Base-by-base conservation (phyloP, 1,140 invertebrate species). In the Scaptodrosophila lebanonensis region DNA sequence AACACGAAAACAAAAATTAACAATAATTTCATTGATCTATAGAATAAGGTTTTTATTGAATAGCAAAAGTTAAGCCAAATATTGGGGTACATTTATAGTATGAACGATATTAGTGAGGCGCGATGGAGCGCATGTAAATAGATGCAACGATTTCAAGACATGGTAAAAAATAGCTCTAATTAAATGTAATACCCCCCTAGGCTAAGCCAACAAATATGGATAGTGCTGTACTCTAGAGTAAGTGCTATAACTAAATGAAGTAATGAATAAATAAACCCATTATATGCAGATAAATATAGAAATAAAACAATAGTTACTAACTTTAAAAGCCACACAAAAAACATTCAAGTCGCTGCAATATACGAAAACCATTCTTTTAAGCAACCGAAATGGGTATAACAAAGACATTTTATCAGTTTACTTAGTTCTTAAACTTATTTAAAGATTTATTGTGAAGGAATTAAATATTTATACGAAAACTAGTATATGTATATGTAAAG, bases 1-100 rank as follows among this genome's bases (percentile, higher is more conserved):
- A 39, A 43, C 20, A 48, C 32, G 40, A 33, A 18, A 38, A 63
- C 58, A 52, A 52, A 32, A 57, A 72, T 59, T 59, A 51, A 50
- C 33, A 61, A 29, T 9, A 27, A 66, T 38, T 30, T 12, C 2
- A 50, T 16, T 52, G 35, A 50, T 38, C 39, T 20, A 32, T 54
- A 58, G 49, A 53, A 51, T n/a, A 35, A 64, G 72, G 72, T 63
- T 40, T 53, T 79, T 72, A 53, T 42, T 51, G 71, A 33, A 75
- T 76, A 77, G 58, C 57, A 43, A 70, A 75, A 59, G 57, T 79
- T 72, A 77, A 72, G 72, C 72, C 72, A 77, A 77, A 77, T 72
- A 77, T 77, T 64, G 50, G 60, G 43, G 22, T 50, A 58, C 43
- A 51, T 61, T 40, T 56, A 47, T 54, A 49, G 17, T 17, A n/a